Evolutionary conservation across 2,888 invertebrate genomes (phyloP), one percentile per base, ranked within the genome.

Genomic region (Mamestra brassicae): DNA sequence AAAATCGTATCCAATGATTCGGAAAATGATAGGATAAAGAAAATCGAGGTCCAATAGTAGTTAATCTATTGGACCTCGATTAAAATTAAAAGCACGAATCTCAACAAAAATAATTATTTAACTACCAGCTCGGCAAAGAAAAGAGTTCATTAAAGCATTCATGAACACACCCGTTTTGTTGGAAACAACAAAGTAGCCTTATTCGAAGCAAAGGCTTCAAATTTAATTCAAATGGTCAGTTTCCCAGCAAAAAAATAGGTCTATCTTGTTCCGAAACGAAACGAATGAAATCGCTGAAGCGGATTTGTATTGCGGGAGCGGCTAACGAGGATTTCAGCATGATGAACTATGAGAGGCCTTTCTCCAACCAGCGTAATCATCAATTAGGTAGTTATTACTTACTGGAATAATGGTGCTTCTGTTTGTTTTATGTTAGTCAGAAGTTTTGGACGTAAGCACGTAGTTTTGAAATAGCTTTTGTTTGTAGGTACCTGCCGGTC

Each of bases 251-350:
- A 92, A 92, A 92, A 91, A 90, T 90, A 89, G 89, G 88, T 89
- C 89, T 89, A 89, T 85, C 81, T 87, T 90, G 89, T 90, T 83
- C 83, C 81, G 84, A 87, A 87, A 89, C 85, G 84, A 82, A 87
- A 90, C 90, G 90, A 92, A 91, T 90, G 90, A 91, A 94, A 85
- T 92, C 94, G 84, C 91, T 93, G 94, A 92, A 92, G 93, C 95
- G 94, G 88, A 90, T 86, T 88, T 95, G 91, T 93, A 96, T 96
- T 96, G 96, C 95, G 95, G 88, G 91, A 89, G 83, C 84, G 86
- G 89, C 93, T 94, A 94, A 94, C 92, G 93, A 95, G 93, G 90
- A 90, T 89, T 92, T 91, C 91, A 93, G 92, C 92, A 93, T 92
- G 90, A 92, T 92, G 92, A 93, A 94, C 92, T 92, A 88, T 84